A percentile compares a stretch with the other conserved stretches of the same genome.
phyloP scores from a whole-genome alignment of 2,113 vertebrate genomes.

The Ophthalmolycus amberensis region DNA sequence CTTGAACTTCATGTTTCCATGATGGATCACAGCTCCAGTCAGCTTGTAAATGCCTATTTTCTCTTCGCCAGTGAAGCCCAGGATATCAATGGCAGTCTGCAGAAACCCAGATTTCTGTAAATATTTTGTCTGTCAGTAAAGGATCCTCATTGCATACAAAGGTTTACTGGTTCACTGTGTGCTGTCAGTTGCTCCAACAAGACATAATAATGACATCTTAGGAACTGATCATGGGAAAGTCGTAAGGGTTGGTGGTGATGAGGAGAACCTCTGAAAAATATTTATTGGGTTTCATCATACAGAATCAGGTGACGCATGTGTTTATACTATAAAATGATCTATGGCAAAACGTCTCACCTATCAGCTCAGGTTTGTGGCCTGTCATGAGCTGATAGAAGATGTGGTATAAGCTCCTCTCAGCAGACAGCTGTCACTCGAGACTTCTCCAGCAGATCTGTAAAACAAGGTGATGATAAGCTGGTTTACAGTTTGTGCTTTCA shows the following conservation, averaged over 20 bases:
- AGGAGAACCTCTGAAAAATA: slow-evolving; percentile 75
- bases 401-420: slow-evolving; percentile 81
- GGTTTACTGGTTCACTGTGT: neutral
- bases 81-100: slow-evolving; percentile 83
- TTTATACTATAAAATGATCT: slow-evolving; percentile 6
- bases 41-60: slow-evolving; percentile 89
- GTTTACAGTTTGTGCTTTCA: slow-evolving; percentile 8
- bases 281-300: slow-evolving; percentile 23
- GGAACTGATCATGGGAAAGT: slow-evolving; percentile 71
- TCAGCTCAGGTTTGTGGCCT: slow-evolving; percentile 79
- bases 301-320: neutral
- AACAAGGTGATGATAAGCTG: slow-evolving; percentile 19
- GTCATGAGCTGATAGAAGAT: slow-evolving; percentile 82
- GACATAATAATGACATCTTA: neutral
- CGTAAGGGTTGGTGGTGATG: slow-evolving; percentile 75
- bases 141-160: neutral
- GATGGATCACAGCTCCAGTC: slow-evolving; percentile 91
- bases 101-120: neutral
- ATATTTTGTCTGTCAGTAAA: neutral
- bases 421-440: slow-evolving; percentile 76
- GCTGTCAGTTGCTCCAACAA: neutral
- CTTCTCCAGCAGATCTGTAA: slow-evolving; percentile 77
- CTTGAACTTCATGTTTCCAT: slow-evolving; percentile 95
- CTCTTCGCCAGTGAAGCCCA: slow-evolving; percentile 88
- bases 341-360: slow-evolving; percentile 46